Conservation (phyloP, 2,888 invertebrate species). For the Molorchus minor region DNA sequence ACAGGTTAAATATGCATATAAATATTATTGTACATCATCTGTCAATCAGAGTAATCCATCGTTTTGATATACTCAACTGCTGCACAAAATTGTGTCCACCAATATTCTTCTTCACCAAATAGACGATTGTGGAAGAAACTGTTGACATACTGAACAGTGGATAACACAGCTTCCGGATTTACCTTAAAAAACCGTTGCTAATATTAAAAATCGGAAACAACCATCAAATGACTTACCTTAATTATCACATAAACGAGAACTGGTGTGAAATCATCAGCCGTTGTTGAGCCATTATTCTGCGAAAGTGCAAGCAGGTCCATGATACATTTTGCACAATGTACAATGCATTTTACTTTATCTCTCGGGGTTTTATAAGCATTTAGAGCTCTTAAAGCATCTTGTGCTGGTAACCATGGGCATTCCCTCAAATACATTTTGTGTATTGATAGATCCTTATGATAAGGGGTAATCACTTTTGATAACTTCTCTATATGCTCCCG, state of each 20-base stretch:
- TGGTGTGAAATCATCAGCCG: conserved; percentile 96
- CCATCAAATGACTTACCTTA: conserved; percentile 69
- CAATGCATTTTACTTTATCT: conserved; percentile 82
- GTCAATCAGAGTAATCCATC: conserved; percentile 79
- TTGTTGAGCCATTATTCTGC: conserved; percentile 78
- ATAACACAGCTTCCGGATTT: conserved; percentile 92
- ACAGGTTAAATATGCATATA: conserved; percentile 44
- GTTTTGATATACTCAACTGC: conserved; percentile 98
- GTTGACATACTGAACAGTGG: conserved; percentile 95
- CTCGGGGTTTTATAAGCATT: conserved; percentile 90
- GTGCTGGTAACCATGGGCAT: conserved; percentile 96
- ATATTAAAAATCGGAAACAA: background rate
- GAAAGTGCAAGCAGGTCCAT: conserved; percentile 92
- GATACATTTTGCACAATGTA: conserved; percentile 90
- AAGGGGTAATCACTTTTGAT: conserved; percentile 76
- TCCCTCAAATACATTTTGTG: conserved; percentile 87
- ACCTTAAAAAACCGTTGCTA: conserved; percentile 68
- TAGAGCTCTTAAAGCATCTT: conserved; percentile 86
- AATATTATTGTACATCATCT: conserved; percentile 38
- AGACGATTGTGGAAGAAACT: conserved; percentile 87
- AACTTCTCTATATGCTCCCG: conserved; percentile 89
- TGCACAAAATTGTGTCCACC: conserved; percentile 98
- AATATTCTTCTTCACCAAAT: conserved; percentile 92
- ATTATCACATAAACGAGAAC: conserved; percentile 96
- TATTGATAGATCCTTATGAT: conserved; percentile 83